Conservation (phyloP, 1,140 invertebrate genomes). For the Wasmannia auropunctata region DNA sequence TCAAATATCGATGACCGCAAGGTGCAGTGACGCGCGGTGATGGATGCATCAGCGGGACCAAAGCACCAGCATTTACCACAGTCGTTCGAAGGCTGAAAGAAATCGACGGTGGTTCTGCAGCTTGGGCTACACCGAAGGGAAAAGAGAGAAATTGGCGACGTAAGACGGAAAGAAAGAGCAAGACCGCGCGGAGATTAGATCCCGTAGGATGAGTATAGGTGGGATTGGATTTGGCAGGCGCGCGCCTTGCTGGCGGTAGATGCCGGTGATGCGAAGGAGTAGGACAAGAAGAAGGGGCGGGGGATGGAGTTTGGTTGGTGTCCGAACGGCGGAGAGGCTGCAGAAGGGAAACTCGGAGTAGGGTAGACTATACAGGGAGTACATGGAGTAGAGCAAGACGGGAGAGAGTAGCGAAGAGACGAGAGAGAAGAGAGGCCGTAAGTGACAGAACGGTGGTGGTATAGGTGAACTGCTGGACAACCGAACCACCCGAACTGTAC, state of each 20-base stretch:
- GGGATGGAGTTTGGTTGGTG: slow-evolving; percentile 72
- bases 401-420: slow-evolving; percentile 17
- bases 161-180: slow-evolving; percentile 57
- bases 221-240: slow-evolving; percentile 81
- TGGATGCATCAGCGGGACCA: slow-evolving; percentile 59
- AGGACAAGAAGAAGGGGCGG: slow-evolving; percentile 66
- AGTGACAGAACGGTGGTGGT: slow-evolving; percentile 69
- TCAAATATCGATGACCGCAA: slow-evolving; percentile 37
- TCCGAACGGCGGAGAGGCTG: slow-evolving; percentile 70
- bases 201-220: slow-evolving; percentile 65
- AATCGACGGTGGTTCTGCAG: slow-evolving; percentile 57
- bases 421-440: slow-evolving; percentile 45
- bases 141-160: slow-evolving; percentile 22
- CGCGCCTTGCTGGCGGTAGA: slow-evolving; percentile 73
- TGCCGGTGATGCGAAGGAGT: slow-evolving; percentile 66
- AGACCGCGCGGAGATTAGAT: slow-evolving; percentile 71
- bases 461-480: slow-evolving; percentile 80
- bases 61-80: slow-evolving; percentile 67
- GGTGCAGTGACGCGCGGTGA: slow-evolving; percentile 59
- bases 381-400: slow-evolving; percentile 25
- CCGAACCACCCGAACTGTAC: slow-evolving; percentile 76
- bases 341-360: slow-evolving; percentile 73
- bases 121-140: background rate
- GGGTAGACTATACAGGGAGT: slow-evolving; percentile 48
- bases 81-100: slow-evolving; percentile 57